Evolutionary conservation across 2,797 vertebrate genomes (phyloP).

Genomic region (Siniperca scherzeri): DNA sequence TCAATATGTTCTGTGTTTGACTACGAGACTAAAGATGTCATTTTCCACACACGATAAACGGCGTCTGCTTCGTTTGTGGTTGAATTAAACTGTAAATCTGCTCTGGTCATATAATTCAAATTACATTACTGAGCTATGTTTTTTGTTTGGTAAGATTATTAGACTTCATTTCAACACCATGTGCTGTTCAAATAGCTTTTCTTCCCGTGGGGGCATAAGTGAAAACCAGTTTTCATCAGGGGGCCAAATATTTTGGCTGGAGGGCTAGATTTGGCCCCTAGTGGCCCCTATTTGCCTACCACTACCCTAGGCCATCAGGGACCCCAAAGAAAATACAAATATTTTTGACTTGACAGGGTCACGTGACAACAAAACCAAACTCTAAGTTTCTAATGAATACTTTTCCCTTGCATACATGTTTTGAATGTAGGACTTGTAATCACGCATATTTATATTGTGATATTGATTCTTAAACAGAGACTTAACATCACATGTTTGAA

Average conservation of each 20-base stretch:
- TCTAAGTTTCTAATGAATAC: no score
- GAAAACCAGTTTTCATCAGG: no score
- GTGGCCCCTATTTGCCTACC: no score
- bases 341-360: no score
- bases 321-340: no score
- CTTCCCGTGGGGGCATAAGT: no score
- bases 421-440: background rate
- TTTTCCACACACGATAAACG: background rate
- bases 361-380: no score
- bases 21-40: background rate
- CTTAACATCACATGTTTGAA: background rate
- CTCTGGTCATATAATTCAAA: background rate
- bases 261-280: no score
- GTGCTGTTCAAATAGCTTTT: background rate
- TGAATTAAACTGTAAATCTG: background rate
- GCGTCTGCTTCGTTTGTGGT: background rate
- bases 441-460: background rate
- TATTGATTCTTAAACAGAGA: background rate
- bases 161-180: background rate
- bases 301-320: no score
- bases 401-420: no score
- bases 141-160: background rate
- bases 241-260: no score
- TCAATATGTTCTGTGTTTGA: background rate
- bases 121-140: background rate